Conservation (phyloP, 2,888 invertebrate species). For the Phragmatobia fuliginosa region DNA sequence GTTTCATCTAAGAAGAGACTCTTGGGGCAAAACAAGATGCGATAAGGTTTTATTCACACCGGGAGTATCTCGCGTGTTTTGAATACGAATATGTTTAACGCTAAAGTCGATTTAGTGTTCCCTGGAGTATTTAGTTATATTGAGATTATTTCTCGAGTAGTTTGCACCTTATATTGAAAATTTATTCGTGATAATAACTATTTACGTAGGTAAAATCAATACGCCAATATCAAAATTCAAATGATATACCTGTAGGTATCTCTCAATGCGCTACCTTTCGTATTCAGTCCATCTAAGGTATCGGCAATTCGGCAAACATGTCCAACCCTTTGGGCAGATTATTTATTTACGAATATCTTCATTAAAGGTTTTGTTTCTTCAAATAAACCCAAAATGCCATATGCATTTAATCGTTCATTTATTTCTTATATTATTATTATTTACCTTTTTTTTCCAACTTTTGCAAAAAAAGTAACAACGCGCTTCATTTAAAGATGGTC, state of each 20-base stretch:
- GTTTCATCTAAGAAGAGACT: not conserved
- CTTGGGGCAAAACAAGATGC: not conserved
- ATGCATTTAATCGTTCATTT: no score
- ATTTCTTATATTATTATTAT: no score
- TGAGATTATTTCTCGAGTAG: not conserved
- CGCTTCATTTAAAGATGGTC: not conserved
- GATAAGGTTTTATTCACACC: not conserved
- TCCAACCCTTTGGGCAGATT: not conserved
- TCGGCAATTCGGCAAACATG: not conserved
- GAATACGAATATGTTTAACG: not conserved
- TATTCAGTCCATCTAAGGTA: no score
- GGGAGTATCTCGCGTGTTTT: not conserved
- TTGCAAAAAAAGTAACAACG: not conserved
- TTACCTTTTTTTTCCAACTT: not conserved
- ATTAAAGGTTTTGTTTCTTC: not conserved
- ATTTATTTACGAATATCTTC: not conserved
- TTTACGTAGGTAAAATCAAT: no score
- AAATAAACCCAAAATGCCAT: not conserved
- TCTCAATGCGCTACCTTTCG: no score
- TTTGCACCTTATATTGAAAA: not conserved
- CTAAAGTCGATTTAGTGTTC: not conserved
- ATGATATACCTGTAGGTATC: no score
- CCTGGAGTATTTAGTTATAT: not conserved
- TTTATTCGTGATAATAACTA: no score
- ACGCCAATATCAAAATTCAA: no score